Conservation (phyloP, 2,797 vertebrate genomes). For the Gymnothorax javanicus region DNA sequence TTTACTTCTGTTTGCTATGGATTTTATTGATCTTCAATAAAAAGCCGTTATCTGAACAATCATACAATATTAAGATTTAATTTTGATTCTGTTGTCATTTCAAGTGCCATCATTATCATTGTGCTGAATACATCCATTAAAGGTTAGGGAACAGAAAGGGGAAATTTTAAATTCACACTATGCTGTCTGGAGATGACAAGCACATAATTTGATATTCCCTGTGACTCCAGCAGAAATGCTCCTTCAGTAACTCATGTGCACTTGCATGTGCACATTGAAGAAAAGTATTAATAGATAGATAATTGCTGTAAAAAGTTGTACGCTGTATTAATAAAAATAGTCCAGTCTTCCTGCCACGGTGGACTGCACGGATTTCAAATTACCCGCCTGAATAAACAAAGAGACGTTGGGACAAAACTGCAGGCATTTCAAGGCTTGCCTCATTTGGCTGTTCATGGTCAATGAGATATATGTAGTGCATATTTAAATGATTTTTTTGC, state of each 20-base stretch:
- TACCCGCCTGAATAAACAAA: too few species aligned
- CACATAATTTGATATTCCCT: conserved; percentile 13
- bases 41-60: not conserved
- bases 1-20: not conserved
- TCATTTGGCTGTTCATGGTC: not conserved
- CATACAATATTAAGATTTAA: not conserved
- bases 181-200: not conserved
- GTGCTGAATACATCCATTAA: not conserved
- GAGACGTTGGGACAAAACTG: not conserved
- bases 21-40: not conserved
- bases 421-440: not conserved
- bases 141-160: not conserved
- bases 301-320: not conserved
- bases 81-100: conserved; percentile 12
- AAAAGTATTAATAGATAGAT: not conserved
- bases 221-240: not conserved
- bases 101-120: conserved; percentile 7
- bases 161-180: not conserved
- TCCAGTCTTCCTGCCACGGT: not conserved
- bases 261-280: not conserved
- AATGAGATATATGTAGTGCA: not conserved
- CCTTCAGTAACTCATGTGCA: not conserved
- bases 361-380: not conserved
- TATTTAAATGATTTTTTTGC: too few species aligned
- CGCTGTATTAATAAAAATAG: not conserved